phyloP scores from a whole-genome alignment of 1,140 invertebrate genomes.

The Papilio polytes region DNA sequence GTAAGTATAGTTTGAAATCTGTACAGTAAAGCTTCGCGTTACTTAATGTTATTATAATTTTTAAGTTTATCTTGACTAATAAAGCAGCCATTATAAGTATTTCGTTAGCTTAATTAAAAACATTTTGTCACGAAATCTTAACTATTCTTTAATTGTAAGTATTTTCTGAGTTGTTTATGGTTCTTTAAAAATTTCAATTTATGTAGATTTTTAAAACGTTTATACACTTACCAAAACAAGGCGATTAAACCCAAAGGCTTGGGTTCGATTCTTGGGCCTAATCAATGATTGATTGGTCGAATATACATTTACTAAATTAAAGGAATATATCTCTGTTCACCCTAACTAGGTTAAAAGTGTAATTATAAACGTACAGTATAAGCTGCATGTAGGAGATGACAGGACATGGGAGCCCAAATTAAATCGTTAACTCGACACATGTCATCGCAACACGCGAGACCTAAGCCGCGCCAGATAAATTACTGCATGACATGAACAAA shows the following conservation, averaged over 20 bases:
- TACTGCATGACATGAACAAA: constrained; percentile 13
- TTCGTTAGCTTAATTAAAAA: constrained; percentile 4
- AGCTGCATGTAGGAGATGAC: background rate
- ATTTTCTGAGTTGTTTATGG: background rate
- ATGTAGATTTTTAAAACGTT: background rate
- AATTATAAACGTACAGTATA: background rate
- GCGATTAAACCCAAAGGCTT: background rate
- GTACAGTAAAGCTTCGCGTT: background rate
- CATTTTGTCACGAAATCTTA: constrained; percentile 14
- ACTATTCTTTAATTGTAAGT: background rate
- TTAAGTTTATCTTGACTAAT: background rate
- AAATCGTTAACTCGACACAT: constrained; percentile 23
- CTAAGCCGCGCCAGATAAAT: constrained; percentile 14
- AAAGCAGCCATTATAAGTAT: background rate
- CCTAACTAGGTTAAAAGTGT: background rate
- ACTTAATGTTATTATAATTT: background rate
- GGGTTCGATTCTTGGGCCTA: background rate
- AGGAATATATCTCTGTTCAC: background rate
- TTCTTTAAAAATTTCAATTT: background rate
- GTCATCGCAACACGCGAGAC: background rate
- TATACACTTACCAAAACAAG: background rate
- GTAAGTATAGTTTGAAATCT: background rate
- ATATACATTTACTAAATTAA: background rate
- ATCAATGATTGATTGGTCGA: background rate
- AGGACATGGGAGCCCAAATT: background rate